Evolutionary conservation across 2,888 invertebrate species (phyloP).

Genomic region (Scaptomyza polygonia): DNA sequence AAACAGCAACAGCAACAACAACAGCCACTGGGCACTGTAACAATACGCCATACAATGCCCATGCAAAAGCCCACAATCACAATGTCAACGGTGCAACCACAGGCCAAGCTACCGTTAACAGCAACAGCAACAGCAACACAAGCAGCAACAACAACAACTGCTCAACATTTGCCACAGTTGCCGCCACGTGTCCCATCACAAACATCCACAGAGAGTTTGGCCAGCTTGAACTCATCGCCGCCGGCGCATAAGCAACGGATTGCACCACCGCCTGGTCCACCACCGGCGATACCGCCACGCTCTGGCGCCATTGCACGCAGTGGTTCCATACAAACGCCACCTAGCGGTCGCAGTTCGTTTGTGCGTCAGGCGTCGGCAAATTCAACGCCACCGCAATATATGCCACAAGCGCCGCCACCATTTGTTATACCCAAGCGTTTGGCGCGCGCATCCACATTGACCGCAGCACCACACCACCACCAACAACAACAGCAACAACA

Average conservation of each 20-base stretch:
- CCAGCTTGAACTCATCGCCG: constrained; percentile 66
- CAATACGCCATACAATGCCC: constrained; percentile 82
- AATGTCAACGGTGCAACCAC: constrained; percentile 83
- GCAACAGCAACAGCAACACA: neutral
- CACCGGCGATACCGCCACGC: constrained; percentile 84
- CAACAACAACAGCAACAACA: constrained; percentile 10
- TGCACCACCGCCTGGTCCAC: constrained; percentile 82
- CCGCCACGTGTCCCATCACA: constrained; percentile 84
- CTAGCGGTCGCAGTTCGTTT: constrained; percentile 64
- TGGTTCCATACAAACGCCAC: constrained; percentile 81
- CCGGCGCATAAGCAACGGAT: constrained; percentile 67
- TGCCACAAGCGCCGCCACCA: constrained; percentile 83
- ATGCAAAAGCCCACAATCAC: constrained; percentile 83
- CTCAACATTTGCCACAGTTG: constrained; percentile 78
- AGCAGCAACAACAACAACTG: constrained; percentile 8
- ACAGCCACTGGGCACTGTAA: constrained; percentile 54
- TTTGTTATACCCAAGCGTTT: constrained; percentile 84
- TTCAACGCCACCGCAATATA: constrained; percentile 83
- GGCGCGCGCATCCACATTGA: constrained; percentile 79
- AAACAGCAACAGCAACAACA: constrained; percentile 9
- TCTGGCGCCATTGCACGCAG: constrained; percentile 81
- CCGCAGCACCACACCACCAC: constrained; percentile 35
- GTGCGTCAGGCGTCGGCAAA: constrained; percentile 83
- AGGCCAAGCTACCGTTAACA: constrained; percentile 64
- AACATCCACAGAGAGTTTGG: constrained; percentile 77